phyloP scores from a whole-genome alignment of 2,888 invertebrate species.

The Chrysomela aeneicollis region DNA sequence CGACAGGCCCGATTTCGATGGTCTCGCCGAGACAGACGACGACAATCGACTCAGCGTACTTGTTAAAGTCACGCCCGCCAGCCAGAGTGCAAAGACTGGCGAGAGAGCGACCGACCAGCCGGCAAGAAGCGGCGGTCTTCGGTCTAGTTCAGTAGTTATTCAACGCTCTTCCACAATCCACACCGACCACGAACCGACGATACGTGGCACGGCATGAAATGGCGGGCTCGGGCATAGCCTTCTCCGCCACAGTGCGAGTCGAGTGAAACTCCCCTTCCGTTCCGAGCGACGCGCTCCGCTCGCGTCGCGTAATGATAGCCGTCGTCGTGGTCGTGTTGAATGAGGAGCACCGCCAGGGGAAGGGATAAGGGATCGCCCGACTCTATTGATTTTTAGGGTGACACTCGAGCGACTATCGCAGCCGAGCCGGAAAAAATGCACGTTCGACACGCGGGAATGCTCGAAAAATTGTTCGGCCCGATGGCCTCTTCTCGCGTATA shows the following conservation, averaged over 20 bases:
- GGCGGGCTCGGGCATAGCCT: neutral
- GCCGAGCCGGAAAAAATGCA: conserved; percentile 63
- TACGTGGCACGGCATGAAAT: neutral
- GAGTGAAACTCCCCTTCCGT: conserved; percentile 38
- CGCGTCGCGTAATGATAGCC: conserved; percentile 56
- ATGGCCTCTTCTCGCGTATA: neutral
- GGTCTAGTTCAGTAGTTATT: conserved; percentile 24
- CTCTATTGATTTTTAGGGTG: conserved; percentile 74
- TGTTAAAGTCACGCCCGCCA: conserved; percentile 50
- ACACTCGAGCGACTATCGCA: conserved; percentile 70
- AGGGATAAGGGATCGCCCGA: conserved; percentile 64
- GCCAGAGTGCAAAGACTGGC: conserved; percentile 27
- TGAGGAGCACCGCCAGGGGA: conserved; percentile 60
- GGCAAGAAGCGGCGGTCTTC: too few relatives aligned
- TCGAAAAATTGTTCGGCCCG: conserved; percentile 46
- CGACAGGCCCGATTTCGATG: too few relatives aligned
- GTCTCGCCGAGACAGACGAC: too few relatives aligned
- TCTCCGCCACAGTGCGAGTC: neutral
- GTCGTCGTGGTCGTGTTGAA: conserved; percentile 54
- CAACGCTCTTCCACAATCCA: conserved; percentile 17
- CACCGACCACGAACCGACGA: conserved; percentile 16
- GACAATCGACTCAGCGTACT: conserved; percentile 46
- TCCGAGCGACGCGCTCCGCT: conserved; percentile 53
- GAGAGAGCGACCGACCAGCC: too few relatives aligned
- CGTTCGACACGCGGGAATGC: conserved; percentile 54